phyloP scores from a whole-genome alignment of 2,113 vertebrate species.

The Zonotrichia leucophrys region DNA sequence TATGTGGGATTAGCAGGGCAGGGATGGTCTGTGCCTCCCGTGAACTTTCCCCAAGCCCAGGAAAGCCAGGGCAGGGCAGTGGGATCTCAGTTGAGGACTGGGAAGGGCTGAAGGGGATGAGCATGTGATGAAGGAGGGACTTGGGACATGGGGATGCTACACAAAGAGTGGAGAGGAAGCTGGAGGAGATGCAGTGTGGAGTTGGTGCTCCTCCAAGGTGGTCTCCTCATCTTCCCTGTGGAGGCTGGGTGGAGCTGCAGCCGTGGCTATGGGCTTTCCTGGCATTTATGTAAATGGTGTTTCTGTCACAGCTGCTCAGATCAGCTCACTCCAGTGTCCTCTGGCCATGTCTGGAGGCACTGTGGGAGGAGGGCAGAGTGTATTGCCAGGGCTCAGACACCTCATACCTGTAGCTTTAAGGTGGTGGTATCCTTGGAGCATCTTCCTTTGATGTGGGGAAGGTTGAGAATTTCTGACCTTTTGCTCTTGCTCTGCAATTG shows the following conservation, averaged over 20 bases:
- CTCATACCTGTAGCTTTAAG: not conserved
- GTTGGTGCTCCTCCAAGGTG: not conserved
- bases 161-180: not conserved
- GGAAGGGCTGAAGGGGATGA: not conserved
- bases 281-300: not conserved
- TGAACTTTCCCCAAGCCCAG: not conserved
- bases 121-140: not conserved
- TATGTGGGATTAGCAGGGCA: accelerated
- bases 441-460: not conserved
- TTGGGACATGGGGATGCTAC: not conserved
- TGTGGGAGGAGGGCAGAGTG: not conserved
- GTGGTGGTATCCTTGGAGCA: not conserved
- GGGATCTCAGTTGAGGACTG: not conserved
- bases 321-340: not conserved
- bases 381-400: not conserved
- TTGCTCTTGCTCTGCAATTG: not conserved
- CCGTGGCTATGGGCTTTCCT: not conserved
- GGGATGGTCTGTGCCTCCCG: not conserved
- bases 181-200: not conserved
- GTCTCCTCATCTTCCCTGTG: not conserved
- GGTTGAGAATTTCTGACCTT: not conserved
- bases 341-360: not conserved
- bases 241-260: not conserved
- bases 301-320: not conserved
- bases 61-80: not conserved